These are phyloP conservation scores for Aptenodytes forsteri DNA, from an alignment of 2,113 vertebrate species.

Conservation along the genomic window DNA sequence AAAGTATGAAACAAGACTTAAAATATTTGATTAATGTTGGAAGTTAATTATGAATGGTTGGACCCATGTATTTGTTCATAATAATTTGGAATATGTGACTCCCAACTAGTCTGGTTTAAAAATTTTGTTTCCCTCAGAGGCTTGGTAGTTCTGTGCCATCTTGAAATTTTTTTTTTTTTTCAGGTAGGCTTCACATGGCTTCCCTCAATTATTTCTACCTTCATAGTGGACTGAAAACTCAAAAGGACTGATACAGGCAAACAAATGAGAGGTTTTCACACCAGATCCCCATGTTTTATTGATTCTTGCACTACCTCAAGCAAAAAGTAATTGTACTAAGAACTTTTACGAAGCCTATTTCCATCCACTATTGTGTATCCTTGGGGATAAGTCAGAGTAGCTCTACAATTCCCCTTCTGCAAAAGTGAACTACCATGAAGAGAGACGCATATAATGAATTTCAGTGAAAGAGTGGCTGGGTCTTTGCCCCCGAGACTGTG, in stretches of 20 bases:
- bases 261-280: neutral
- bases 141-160: neutral
- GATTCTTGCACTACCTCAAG: constrained; percentile 2
- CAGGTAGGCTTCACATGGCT: neutral
- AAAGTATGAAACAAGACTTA: neutral
- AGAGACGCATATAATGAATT: neutral
- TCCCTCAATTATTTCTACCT: neutral
- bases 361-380: neutral
- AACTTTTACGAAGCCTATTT: neutral
- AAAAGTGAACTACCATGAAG: neutral
- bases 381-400: neutral
- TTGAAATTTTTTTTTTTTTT: no score
- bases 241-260: neutral
- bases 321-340: neutral
- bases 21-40: neutral
- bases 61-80: neutral
- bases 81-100: neutral
- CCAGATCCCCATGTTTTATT: neutral
- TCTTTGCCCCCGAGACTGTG: neutral
- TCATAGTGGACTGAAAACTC: neutral
- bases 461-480: neutral
- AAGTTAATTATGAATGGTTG: neutral
- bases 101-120: neutral
- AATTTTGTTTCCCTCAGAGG: neutral
- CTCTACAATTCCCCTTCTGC: neutral